These are phyloP conservation scores for Drosophila robusta DNA, from an alignment of 2,888 invertebrate species.

Conservation along the genomic window DNA sequence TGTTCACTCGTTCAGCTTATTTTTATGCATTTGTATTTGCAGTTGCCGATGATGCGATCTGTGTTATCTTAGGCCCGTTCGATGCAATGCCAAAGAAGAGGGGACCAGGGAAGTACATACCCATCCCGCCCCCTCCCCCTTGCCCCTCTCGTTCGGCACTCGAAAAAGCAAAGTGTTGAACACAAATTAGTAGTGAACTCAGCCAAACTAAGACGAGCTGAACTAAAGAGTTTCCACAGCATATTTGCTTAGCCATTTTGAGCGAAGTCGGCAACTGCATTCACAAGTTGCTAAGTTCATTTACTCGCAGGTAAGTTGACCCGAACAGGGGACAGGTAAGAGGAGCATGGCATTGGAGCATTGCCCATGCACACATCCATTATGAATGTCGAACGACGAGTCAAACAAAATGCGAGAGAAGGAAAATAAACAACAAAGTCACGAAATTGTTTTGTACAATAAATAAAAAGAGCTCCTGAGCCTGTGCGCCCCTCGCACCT, in stretches of 20 bases:
- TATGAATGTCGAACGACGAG: constrained; percentile 63
- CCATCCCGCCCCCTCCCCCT: no score
- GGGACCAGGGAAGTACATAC: constrained; percentile 9
- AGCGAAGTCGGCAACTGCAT: constrained; percentile 41
- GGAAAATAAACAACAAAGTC: constrained; percentile 70
- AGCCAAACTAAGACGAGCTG: constrained; percentile 7
- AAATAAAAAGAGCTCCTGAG: constrained; percentile 61
- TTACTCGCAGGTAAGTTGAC: constrained; percentile 5
- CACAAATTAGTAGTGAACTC: constrained; percentile 63
- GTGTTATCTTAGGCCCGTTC: constrained; percentile 65
- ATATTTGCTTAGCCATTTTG: constrained; percentile 69
- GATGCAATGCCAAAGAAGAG: constrained; percentile 20
- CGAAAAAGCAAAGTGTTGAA: constrained; percentile 44
- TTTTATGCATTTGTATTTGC: constrained; percentile 71
- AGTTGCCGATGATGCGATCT: constrained; percentile 66
- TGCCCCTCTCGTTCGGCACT: constrained; percentile 20
- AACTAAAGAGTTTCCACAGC: constrained; percentile 51
- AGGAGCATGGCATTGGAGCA: background rate
- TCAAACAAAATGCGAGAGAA: constrained; percentile 68
- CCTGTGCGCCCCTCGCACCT: background rate
- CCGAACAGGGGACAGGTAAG: background rate
- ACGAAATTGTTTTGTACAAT: constrained; percentile 79
- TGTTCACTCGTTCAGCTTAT: constrained; percentile 63
- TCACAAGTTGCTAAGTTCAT: constrained; percentile 32
- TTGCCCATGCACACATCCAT: constrained; percentile 54